Percentiles rank a stretch among this genome's conserved stretches.
These are phyloP conservation scores for Vulpes ferrilata DNA, from an alignment of 2,113 vertebrate species.

Conservation along the genomic window DNA sequence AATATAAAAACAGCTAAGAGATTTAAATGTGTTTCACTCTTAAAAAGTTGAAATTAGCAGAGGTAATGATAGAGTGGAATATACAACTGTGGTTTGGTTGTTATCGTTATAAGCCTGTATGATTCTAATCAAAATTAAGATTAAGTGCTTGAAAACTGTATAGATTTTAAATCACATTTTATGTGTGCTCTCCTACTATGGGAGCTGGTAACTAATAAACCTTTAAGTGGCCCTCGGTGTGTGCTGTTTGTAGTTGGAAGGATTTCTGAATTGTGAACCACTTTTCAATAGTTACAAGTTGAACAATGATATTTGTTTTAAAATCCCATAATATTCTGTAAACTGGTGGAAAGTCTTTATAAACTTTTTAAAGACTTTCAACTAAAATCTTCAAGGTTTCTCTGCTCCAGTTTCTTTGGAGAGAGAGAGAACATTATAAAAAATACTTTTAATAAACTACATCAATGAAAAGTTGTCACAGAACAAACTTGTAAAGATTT, in stretches of 20 bases:
- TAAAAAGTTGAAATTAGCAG: neutral
- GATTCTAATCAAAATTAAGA: neutral
- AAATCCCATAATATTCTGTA: constrained; percentile 63
- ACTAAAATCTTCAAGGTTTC: constrained; percentile 78
- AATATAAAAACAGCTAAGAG: neutral
- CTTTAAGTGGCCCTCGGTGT: neutral
- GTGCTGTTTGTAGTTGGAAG: neutral
- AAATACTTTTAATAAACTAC: neutral
- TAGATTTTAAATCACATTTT: neutral
- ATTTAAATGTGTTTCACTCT: neutral
- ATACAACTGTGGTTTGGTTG: neutral
- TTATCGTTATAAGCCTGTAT: neutral
- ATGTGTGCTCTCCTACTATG: neutral
- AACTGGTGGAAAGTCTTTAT: constrained; percentile 78
- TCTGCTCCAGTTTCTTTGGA: constrained; percentile 75
- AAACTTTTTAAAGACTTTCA: constrained; percentile 82
- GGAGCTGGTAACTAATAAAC: neutral
- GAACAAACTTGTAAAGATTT: neutral
- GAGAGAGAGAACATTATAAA: neutral
- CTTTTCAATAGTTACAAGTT: constrained; percentile 57
- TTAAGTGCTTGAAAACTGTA: neutral
- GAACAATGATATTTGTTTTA: constrained; percentile 75
- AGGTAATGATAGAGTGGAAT: neutral
- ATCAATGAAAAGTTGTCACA: neutral
- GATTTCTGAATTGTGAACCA: neutral